These are phyloP conservation scores for Pseudotriccus pelzelni DNA, from an alignment of 2,797 vertebrate species.

Conservation along the genomic window DNA sequence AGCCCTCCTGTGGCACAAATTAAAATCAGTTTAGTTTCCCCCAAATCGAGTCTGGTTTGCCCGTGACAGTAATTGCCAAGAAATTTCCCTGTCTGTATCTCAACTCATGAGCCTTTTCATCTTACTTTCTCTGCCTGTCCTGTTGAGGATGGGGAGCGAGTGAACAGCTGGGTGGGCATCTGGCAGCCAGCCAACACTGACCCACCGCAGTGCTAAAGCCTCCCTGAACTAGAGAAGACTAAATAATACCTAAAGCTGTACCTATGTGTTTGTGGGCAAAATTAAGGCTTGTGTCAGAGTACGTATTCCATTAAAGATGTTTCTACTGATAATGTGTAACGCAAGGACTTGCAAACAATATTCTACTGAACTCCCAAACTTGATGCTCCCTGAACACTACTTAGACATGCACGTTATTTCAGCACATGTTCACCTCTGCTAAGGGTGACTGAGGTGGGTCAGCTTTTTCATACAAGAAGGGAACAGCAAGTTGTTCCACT, in stretches of 20 bases:
- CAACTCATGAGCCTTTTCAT: neutral
- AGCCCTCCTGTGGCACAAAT: neutral
- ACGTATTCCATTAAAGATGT: neutral
- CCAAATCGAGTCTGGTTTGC: neutral
- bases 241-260: neutral
- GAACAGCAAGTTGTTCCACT: neutral
- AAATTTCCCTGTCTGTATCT: neutral
- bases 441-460: neutral
- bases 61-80: neutral
- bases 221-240: neutral
- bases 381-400: neutral
- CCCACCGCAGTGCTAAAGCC: neutral
- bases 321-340: neutral
- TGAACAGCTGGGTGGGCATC: neutral
- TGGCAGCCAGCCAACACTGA: neutral
- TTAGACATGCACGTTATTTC: neutral
- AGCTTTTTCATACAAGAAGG: neutral
- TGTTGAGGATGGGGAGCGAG: neutral
- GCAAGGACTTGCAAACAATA: neutral
- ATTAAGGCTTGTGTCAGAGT: neutral
- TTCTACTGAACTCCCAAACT: neutral
- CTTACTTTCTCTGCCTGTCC: neutral
- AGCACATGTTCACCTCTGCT: neutral
- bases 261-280: neutral
- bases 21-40: neutral